Percentiles rank a stretch among this genome's conserved stretches.
These are phyloP conservation scores for Monodelphis domestica DNA, from an alignment of 2,797 vertebrate genomes.

Conservation along the genomic window DNA sequence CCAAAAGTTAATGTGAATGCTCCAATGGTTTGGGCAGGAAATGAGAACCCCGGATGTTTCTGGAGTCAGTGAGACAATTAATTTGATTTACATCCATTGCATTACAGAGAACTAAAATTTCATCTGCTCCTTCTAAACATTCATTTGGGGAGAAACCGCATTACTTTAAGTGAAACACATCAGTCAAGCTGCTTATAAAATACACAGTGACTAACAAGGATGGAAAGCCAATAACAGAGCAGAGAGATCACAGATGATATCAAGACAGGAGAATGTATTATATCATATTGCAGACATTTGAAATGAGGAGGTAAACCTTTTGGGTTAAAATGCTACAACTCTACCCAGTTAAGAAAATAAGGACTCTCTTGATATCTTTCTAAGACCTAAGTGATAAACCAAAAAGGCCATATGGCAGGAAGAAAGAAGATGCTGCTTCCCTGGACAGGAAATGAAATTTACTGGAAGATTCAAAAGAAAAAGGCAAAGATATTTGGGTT, in stretches of 20 bases:
- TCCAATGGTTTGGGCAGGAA: slow-evolving; percentile 76
- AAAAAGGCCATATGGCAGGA: slow-evolving; percentile 66
- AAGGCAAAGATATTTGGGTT: slow-evolving; percentile 43
- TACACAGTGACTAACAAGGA: slow-evolving; percentile 62
- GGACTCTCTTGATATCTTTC: slow-evolving; percentile 71
- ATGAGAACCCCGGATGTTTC: slow-evolving; percentile 80
- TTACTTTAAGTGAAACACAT: slow-evolving; percentile 68
- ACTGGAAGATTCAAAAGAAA: slow-evolving; percentile 63
- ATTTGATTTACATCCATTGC: slow-evolving; percentile 82
- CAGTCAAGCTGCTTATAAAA: slow-evolving; percentile 62
- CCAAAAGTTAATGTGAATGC: slow-evolving; percentile 76
- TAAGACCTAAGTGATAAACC: slow-evolving; percentile 63
- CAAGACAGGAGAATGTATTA: slow-evolving; percentile 61
- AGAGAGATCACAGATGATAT: slow-evolving; percentile 61
- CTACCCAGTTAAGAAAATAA: slow-evolving; percentile 60
- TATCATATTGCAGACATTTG: slow-evolving; percentile 54
- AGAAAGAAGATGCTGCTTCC: slow-evolving; percentile 70
- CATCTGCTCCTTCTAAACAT: slow-evolving; percentile 67
- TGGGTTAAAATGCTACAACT: slow-evolving; percentile 58
- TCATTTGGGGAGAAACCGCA: slow-evolving; percentile 68
- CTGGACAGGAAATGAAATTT: slow-evolving; percentile 74
- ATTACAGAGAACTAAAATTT: slow-evolving; percentile 78
- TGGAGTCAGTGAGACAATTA: slow-evolving; percentile 80
- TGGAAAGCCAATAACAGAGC: slow-evolving; percentile 74
- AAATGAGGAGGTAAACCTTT: slow-evolving; percentile 64